Percentiles rank a stretch among this genome's conserved stretches.
phyloP scores from a whole-genome alignment of 2,113 vertebrate species.

The Physeter macrocephalus region DNA sequence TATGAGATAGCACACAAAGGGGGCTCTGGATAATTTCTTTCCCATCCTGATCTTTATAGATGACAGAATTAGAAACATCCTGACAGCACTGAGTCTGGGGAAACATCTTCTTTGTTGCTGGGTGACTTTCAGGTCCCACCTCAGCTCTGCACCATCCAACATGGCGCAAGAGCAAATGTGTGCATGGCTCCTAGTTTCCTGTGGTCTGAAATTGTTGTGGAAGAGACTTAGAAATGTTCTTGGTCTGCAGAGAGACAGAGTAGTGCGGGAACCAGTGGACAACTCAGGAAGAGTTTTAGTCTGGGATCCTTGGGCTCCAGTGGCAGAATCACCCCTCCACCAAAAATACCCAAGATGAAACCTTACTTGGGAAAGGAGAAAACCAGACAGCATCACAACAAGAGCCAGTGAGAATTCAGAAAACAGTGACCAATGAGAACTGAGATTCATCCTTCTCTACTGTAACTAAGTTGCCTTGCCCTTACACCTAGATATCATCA shows the following conservation, averaged over 20 bases:
- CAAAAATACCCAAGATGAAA: neutral
- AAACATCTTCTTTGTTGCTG: neutral
- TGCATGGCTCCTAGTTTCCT: neutral
- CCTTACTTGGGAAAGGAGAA: neutral
- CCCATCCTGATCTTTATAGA: neutral
- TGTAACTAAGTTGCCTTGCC: neutral
- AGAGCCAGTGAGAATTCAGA: neutral
- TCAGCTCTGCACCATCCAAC: neutral
- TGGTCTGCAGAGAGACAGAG: neutral
- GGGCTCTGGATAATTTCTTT: neutral
- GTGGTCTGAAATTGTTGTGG: neutral
- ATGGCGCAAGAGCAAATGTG: neutral
- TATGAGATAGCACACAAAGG: neutral
- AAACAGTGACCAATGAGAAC: neutral
- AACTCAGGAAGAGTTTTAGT: neutral
- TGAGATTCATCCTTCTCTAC: neutral
- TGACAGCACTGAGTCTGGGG: neutral
- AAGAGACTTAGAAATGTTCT: neutral
- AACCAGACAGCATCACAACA: neutral
- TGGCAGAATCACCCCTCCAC: neutral
- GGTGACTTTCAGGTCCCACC: neutral
- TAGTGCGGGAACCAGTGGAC: too few relatives aligned
- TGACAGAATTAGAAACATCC: too few relatives aligned
- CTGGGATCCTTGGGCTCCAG: neutral
- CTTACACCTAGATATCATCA: neutral